phyloP scores from a whole-genome alignment of 2,888 invertebrate genomes.

The Gari tellinella region DNA sequence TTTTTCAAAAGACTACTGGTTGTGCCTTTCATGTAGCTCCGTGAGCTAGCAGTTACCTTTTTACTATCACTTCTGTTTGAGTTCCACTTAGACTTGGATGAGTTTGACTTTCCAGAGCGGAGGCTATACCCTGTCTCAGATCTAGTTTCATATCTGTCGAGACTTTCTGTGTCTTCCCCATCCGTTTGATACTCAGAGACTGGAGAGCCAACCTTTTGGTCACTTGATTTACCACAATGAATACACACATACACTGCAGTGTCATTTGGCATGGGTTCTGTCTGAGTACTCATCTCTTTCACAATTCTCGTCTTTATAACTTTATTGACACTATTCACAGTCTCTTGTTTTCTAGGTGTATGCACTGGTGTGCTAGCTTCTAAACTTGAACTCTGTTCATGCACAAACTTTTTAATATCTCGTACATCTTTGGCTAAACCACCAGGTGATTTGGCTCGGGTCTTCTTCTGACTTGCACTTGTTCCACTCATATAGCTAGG shows the following conservation, averaged over 20 bases:
- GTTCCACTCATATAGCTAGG: constrained; percentile 53
- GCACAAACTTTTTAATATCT: constrained; percentile 56
- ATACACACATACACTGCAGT: constrained; percentile 42
- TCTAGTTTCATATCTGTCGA: too few relatives aligned
- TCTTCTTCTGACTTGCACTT: constrained; percentile 46
- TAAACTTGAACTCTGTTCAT: constrained; percentile 30
- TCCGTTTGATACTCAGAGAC: too few relatives aligned
- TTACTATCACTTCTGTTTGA: constrained; percentile 14
- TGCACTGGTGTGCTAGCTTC: constrained; percentile 47
- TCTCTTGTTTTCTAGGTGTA: not conserved
- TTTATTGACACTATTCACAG: constrained; percentile 9
- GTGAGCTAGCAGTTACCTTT: too few relatives aligned
- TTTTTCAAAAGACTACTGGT: constrained; percentile 54
- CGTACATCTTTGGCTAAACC: constrained; percentile 53
- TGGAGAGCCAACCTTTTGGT: constrained; percentile 10
- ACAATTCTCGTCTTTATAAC: constrained; percentile 7
- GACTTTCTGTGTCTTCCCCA: too few relatives aligned
- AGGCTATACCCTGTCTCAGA: too few relatives aligned
- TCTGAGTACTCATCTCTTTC: constrained; percentile 48
- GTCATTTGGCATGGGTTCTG: constrained; percentile 32
- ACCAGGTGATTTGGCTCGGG: constrained; percentile 23
- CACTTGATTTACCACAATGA: constrained; percentile 58
- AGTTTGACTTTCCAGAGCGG: too few relatives aligned
- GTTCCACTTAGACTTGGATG: too few relatives aligned
- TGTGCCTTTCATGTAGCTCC: constrained; percentile 55